phyloP scores from a whole-genome alignment of 2,888 invertebrate species.

The Hirtodrosophila trivittata region DNA sequence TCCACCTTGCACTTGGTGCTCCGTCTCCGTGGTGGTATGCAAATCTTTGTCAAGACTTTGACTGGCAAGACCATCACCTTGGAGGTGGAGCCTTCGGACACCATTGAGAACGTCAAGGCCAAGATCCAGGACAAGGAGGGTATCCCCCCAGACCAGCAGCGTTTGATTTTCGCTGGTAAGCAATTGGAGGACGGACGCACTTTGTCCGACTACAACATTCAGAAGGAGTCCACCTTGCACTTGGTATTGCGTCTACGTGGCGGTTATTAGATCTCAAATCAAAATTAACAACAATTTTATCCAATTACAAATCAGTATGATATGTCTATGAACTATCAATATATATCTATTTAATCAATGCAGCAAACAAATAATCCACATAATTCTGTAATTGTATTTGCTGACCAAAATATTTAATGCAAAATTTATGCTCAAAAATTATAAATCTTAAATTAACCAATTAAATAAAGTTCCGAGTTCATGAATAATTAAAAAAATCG shows the following conservation, averaged over 20 bases:
- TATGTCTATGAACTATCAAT: constrained; percentile 4
- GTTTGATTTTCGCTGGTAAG: constrained; percentile 36
- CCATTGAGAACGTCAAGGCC: constrained; percentile 49
- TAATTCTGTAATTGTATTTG: too few species aligned
- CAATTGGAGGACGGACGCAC: constrained; percentile 36
- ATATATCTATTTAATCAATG: constrained; percentile 5
- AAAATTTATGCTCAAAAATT: constrained; percentile 12
- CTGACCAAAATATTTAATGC: too few species aligned
- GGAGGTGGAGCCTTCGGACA: constrained; percentile 45
- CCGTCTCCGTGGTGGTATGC: constrained; percentile 47
- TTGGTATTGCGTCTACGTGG: constrained; percentile 40
- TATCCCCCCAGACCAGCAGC: constrained; percentile 40
- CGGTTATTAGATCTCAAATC: constrained; percentile 25
- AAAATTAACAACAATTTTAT: neutral
- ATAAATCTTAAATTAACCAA: constrained; percentile 18
- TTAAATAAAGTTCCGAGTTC: constrained; percentile 26
- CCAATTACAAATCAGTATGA: neutral
- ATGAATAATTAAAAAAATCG: too few species aligned
- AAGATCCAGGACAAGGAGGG: constrained; percentile 54
- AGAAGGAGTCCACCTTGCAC: constrained; percentile 37
- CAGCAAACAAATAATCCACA: constrained; percentile 4
- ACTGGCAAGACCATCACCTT: constrained; percentile 51
- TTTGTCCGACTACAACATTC: constrained; percentile 31
- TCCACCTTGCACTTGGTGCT: constrained; percentile 33
- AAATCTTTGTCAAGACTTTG: constrained; percentile 49